phyloP scores from a whole-genome alignment of 2,797 vertebrate species.

The Taenioides sp. region DNA sequence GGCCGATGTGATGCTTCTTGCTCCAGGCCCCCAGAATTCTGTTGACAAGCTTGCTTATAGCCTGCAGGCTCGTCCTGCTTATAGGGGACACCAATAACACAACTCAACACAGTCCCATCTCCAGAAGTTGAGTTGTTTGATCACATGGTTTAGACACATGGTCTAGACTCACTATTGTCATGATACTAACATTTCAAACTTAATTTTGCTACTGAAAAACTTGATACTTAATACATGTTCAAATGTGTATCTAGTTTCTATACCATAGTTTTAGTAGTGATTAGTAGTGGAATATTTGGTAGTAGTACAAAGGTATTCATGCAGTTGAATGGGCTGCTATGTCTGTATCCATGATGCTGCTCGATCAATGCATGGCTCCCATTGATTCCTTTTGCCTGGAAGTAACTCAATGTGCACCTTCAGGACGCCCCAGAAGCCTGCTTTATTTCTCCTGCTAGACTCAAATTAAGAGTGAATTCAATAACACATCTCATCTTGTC shows the following conservation, averaged over 20 bases:
- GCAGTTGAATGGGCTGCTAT: constrained; percentile 56
- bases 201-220: too few species aligned
- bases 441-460: constrained; percentile 22
- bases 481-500: constrained; percentile 43
- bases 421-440: constrained; percentile 21
- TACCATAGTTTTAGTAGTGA: too few species aligned
- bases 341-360: constrained; percentile 49
- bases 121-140: too few species aligned
- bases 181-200: too few species aligned
- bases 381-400: constrained; percentile 57
- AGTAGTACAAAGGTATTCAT: not conserved
- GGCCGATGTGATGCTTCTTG: too few species aligned
- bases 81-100: too few species aligned
- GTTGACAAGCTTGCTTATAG: too few species aligned
- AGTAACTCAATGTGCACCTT: constrained; percentile 46
- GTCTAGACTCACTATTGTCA: too few species aligned
- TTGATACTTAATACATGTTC: not conserved
- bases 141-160: too few species aligned
- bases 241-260: not conserved
- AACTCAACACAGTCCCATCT: too few species aligned
- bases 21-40: too few species aligned
- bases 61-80: too few species aligned
- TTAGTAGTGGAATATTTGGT: not conserved
- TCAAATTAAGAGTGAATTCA: constrained; percentile 54
- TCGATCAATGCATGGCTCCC: constrained; percentile 57